Conservation (phyloP, 2,797 vertebrate genomes). For the Hypotaenidia okinawae region DNA sequence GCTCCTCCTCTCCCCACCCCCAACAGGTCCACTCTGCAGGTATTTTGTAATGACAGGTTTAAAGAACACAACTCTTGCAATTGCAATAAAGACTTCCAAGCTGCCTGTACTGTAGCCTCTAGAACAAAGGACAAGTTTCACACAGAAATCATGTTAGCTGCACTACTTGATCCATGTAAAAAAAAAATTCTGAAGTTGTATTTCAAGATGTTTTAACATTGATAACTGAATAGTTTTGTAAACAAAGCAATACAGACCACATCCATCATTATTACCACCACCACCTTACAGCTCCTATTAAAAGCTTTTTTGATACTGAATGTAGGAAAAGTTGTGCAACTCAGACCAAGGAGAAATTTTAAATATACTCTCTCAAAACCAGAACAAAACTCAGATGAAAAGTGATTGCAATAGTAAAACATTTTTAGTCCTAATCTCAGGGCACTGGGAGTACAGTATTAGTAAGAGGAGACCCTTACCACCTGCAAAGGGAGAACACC, state of each 20-base stretch:
- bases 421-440: background rate
- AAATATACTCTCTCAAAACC: background rate
- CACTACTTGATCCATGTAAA: background rate
- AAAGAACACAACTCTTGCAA: background rate
- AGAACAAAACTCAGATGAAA: background rate
- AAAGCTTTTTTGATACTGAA: background rate
- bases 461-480: background rate
- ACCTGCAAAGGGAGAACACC: background rate
- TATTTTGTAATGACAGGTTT: background rate
- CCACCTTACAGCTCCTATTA: background rate
- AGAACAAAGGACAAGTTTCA: constrained; percentile 53
- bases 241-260: background rate
- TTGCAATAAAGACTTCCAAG: constrained; percentile 5
- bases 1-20: background rate
- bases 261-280: background rate
- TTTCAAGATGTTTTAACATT: constrained; percentile 15
- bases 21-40: background rate
- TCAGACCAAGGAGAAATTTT: background rate
- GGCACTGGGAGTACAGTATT: background rate
- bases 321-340: background rate
- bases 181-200: background rate
- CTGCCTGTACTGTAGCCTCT: constrained; percentile 28
- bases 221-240: constrained; percentile 7
- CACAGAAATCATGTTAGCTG: background rate
- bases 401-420: background rate